Percentiles rank a stretch among this genome's conserved stretches.
Conservation (phyloP, 2,113 vertebrate genomes). For the Lampris megalopsis region DNA sequence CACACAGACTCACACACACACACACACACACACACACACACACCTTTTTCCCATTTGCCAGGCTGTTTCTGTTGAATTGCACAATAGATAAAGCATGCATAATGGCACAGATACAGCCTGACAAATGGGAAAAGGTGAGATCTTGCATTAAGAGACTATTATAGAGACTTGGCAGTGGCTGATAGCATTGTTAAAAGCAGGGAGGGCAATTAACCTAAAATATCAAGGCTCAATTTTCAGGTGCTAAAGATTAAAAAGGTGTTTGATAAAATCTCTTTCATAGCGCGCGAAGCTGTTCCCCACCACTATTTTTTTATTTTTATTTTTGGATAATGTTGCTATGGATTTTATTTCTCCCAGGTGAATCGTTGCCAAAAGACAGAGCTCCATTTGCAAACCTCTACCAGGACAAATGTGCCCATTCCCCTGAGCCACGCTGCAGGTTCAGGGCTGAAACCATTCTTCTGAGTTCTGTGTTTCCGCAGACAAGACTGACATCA, state of each 20-base stretch:
- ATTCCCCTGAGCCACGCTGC: background rate
- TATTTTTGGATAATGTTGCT: background rate
- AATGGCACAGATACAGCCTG: too few species aligned
- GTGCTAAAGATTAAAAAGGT: slow-evolving; percentile 2
- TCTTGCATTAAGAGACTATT: too few species aligned
- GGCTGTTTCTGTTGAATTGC: too few species aligned
- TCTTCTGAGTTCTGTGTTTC: background rate
- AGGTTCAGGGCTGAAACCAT: too few species aligned
- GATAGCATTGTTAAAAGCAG: background rate
- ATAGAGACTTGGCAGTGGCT: too few species aligned
- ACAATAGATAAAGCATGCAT: too few species aligned
- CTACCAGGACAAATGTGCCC: background rate
- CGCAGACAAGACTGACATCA: background rate
- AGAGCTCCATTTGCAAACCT: background rate
- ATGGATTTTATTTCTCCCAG: background rate
- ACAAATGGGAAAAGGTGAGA: too few species aligned
- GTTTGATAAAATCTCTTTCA: slow-evolving; percentile 14
- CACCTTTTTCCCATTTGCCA: too few species aligned
- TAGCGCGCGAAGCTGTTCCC: background rate
- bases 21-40: too few species aligned
- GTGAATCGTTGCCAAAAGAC: slow-evolving; percentile 12
- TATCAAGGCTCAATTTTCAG: background rate
- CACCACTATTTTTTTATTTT: too few species aligned
- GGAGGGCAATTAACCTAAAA: background rate
- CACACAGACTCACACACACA: too few species aligned